Percentiles rank a stretch among this genome's conserved stretches.
These are phyloP conservation scores for Pseudomugil gertrudae DNA, from an alignment of 2,797 vertebrate species.

Conservation along the genomic window DNA sequence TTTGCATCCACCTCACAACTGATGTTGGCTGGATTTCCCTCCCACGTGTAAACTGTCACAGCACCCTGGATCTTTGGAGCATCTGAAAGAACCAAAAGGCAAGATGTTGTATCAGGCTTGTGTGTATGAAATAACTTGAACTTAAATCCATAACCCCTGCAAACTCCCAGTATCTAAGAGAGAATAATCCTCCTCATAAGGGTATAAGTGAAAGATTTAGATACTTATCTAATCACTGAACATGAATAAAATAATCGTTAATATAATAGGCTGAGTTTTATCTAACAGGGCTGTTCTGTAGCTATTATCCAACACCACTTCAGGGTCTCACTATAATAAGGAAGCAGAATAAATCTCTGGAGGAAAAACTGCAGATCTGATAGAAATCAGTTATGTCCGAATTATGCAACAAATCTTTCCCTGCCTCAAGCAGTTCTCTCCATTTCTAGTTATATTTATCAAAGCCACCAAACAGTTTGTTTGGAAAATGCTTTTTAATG, in stretches of 20 bases:
- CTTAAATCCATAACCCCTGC: not conserved
- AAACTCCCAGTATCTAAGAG: not conserved
- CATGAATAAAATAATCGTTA: not conserved
- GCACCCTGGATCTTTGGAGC: slow-evolving; percentile 91
- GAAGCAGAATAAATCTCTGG: slow-evolving; percentile 6
- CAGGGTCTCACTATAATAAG: not conserved
- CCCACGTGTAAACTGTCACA: slow-evolving; percentile 92
- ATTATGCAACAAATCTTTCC: not conserved
- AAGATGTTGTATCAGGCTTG: not conserved
- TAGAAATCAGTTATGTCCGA: slow-evolving; percentile 14
- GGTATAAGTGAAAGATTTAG: not conserved
- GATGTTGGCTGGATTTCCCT: slow-evolving; percentile 95
- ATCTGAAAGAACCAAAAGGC: slow-evolving; percentile 76
- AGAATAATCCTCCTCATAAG: not conserved
- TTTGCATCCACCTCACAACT: slow-evolving; percentile 95
- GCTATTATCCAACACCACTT: not conserved
- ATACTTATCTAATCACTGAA: slow-evolving; percentile 7
- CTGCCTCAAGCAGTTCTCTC: slow-evolving; percentile 19
- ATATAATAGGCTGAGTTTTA: not conserved
- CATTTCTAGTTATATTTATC: slow-evolving; percentile 22
- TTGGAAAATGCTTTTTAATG: not conserved
- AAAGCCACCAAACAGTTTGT: not conserved
- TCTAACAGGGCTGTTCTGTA: not conserved
- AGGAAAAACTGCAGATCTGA: slow-evolving; percentile 16
- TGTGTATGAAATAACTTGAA: not conserved